Percentiles rank a stretch among this genome's conserved stretches.
Evolutionary conservation across 2,113 vertebrate genomes (phyloP).

Genomic region (Macrotus californicus): DNA sequence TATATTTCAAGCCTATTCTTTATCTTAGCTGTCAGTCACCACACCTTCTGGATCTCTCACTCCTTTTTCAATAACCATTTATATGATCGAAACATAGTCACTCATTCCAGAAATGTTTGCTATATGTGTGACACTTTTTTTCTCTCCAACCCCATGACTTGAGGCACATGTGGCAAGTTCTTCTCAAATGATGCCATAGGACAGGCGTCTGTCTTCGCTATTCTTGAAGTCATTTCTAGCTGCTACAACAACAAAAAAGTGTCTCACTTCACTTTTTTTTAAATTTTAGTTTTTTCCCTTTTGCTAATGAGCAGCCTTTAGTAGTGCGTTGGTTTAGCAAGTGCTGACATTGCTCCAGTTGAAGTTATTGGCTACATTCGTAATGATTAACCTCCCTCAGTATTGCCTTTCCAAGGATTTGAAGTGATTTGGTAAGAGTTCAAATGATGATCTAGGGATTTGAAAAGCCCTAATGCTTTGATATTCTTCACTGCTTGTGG

Average conservation of each 20-base stretch:
- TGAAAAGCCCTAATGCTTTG: not conserved
- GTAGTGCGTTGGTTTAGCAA: not conserved
- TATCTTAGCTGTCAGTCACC: not conserved
- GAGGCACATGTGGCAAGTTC: not conserved
- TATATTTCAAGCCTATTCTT: not conserved
- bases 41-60: not conserved
- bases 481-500: not conserved
- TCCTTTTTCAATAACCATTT: not conserved
- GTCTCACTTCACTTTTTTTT: not conserved
- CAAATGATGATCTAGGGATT: not conserved
- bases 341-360: not conserved
- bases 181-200: not conserved
- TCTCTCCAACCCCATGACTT: not conserved
- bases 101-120: not conserved
- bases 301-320: not conserved
- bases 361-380: not conserved
- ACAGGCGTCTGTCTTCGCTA: not conserved
- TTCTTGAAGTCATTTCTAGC: not conserved
- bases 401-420: not conserved
- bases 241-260: not conserved
- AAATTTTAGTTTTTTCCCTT: not conserved
- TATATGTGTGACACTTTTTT: rapidly evolving
- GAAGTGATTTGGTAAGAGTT: not conserved
- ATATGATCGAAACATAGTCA: not conserved
- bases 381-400: slow-evolving; percentile 8